Evolutionary conservation across 2,113 vertebrate species (phyloP).

Genomic region (Pipra filicauda): DNA sequence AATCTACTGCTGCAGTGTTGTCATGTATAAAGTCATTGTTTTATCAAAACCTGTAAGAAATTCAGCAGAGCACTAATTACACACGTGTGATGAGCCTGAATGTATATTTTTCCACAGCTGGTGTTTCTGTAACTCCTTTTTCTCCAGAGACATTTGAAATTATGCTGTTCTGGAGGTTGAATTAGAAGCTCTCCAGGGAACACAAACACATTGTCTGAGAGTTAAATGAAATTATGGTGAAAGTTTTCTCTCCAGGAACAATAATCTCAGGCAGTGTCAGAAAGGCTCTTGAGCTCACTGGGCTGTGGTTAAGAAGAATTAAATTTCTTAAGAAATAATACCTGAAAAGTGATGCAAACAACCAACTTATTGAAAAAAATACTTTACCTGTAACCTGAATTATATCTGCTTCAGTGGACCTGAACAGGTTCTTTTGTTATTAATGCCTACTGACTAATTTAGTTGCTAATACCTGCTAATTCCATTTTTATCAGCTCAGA

Average conservation of each 20-base stretch:
- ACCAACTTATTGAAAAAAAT: neutral
- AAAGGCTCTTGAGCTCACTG: neutral
- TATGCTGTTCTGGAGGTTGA: neutral
- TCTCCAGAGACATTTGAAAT: neutral
- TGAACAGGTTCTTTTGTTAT: neutral
- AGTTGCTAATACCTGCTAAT: slow-evolving; percentile 49
- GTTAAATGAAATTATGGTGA: neutral
- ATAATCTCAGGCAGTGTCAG: neutral
- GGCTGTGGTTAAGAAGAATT: slow-evolving; percentile 1
- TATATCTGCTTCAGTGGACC: neutral
- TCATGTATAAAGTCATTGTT: neutral
- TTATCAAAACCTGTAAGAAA: neutral
- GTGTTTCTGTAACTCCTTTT: neutral
- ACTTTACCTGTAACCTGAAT: slow-evolving; percentile 7
- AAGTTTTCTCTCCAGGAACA: neutral
- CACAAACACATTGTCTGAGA: neutral
- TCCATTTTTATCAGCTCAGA: slow-evolving; percentile 12
- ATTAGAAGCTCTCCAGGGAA: neutral
- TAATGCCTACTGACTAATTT: slow-evolving; percentile 16
- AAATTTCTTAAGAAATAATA: neutral
- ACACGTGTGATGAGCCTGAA: neutral
- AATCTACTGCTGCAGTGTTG: neutral
- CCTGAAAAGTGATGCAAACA: neutral
- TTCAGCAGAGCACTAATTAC: neutral
- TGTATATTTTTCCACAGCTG: neutral